A percentile compares a stretch with the other conserved stretches of the same genome.
Evolutionary conservation across 2,797 vertebrate species (phyloP).

Genomic region (Sylvilagus floridanus): DNA sequence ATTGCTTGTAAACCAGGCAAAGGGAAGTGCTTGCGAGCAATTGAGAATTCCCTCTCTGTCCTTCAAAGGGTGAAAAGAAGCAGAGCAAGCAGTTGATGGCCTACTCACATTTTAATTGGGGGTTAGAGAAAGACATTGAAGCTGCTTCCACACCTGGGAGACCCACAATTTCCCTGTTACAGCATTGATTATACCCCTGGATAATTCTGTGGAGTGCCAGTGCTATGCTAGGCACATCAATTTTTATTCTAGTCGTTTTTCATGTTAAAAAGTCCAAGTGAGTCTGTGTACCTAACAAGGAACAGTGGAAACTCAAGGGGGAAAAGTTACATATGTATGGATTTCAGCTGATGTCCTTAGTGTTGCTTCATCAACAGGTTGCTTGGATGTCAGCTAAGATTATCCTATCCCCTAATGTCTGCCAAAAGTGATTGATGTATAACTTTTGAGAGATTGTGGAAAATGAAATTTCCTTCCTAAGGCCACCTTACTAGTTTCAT

Average conservation of each 20-base stretch:
- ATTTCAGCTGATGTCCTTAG: neutral
- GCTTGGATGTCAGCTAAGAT: neutral
- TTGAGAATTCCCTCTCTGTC: conserved; percentile 22
- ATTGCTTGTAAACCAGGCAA: conserved; percentile 56
- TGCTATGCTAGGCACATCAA: fast-evolving
- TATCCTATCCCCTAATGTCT: neutral
- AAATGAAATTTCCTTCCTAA: neutral
- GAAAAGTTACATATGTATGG: neutral
- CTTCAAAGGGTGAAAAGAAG: neutral
- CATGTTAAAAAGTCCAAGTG: neutral
- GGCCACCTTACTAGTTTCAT: neutral
- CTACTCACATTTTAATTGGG: conserved; percentile 33
- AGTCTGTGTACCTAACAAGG: neutral
- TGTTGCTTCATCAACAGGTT: neutral
- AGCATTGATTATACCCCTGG: neutral
- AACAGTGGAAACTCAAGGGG: neutral
- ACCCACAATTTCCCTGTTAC: neutral
- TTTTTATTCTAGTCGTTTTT: neutral
- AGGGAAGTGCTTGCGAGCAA: neutral
- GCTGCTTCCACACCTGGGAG: neutral
- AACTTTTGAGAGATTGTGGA: neutral
- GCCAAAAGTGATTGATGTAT: neutral
- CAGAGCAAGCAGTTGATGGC: neutral
- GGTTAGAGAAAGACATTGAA: neutral
- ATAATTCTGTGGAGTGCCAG: neutral